These are phyloP conservation scores for Tenthredo distinguenda DNA, from an alignment of 2,888 invertebrate species.

Conservation along the genomic window DNA sequence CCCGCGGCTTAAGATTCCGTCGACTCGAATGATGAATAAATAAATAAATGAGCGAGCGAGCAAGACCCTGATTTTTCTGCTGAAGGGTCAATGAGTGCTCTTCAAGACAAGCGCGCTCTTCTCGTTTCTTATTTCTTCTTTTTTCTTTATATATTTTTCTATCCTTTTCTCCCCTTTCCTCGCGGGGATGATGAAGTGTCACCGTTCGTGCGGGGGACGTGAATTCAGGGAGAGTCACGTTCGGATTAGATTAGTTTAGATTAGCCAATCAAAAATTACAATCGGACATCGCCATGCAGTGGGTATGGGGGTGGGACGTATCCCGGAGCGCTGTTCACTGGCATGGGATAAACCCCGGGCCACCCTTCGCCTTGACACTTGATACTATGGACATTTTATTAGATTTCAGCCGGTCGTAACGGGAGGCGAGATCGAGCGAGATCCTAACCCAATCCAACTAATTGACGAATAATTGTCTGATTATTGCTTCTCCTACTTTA, in stretches of 20 bases:
- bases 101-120: neutral
- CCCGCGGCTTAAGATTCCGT: neutral
- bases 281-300: constrained; percentile 63
- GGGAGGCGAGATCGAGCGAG: constrained; percentile 66
- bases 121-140: neutral
- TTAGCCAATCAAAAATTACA: constrained; percentile 78
- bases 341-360: constrained; percentile 1
- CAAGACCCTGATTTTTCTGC: neutral
- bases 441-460: constrained; percentile 45
- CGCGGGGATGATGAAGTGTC: constrained; percentile 59
- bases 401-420: constrained; percentile 76
- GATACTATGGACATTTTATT: constrained; percentile 76
- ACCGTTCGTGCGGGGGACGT: constrained; percentile 55
- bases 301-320: neutral
- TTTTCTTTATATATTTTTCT: neutral
- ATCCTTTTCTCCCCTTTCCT: neutral
- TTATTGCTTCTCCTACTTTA: constrained; percentile 38
- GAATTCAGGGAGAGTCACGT: constrained; percentile 21
- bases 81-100: constrained; percentile 11
- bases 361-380: constrained; percentile 71
- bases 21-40: neutral
- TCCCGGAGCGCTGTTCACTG: constrained; percentile 47
- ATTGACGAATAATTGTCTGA: constrained; percentile 50
- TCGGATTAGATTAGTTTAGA: constrained; percentile 77
- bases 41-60: neutral